phyloP scores from a whole-genome alignment of 2,888 invertebrate species.

The Physocephala rufipes region DNA sequence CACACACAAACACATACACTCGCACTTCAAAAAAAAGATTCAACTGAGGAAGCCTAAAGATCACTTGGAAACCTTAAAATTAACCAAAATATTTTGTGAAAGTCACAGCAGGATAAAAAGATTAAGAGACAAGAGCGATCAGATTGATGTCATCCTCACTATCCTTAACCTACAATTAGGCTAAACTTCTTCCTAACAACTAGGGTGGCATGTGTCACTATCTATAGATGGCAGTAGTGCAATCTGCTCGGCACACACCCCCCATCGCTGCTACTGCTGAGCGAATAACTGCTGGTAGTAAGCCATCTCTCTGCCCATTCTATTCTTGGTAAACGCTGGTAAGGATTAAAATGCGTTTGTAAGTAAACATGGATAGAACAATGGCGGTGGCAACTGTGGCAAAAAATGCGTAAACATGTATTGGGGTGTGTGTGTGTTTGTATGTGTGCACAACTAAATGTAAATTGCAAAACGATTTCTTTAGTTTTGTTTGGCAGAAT shows the following conservation, averaged over 20 bases:
- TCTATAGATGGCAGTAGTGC: background rate
- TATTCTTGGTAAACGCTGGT: conserved; percentile 26
- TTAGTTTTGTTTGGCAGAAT: background rate
- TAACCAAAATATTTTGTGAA: conserved; percentile 65
- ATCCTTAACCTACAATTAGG: conserved; percentile 60
- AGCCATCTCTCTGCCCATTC: conserved; percentile 26
- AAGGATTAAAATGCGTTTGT: conserved; percentile 20
- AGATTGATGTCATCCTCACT: conserved; percentile 46
- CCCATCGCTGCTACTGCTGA: conserved; percentile 3
- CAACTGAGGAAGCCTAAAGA: conserved; percentile 53
- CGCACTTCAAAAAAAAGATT: too few species aligned
- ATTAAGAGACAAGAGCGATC: conserved; percentile 22
- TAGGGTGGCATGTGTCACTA: conserved; percentile 56
- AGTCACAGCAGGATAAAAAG: conserved; percentile 56
- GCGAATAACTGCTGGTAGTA: conserved; percentile 41
- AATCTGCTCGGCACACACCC: conserved; percentile 25
- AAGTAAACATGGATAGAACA: conserved; percentile 2
- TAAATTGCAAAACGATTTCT: background rate
- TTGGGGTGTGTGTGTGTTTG: too few species aligned
- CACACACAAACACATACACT: background rate
- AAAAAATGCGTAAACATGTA: too few species aligned
- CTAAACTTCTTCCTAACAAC: conserved; percentile 60
- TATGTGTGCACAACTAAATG: background rate
- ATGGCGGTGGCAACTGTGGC: background rate
- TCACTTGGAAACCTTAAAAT: conserved; percentile 50